Percentiles rank a stretch among this genome's conserved stretches.
These are phyloP conservation scores for Anneissia japonica DNA, from an alignment of 35 echinoderm and acorn worm genomes.

Conservation along the genomic window DNA sequence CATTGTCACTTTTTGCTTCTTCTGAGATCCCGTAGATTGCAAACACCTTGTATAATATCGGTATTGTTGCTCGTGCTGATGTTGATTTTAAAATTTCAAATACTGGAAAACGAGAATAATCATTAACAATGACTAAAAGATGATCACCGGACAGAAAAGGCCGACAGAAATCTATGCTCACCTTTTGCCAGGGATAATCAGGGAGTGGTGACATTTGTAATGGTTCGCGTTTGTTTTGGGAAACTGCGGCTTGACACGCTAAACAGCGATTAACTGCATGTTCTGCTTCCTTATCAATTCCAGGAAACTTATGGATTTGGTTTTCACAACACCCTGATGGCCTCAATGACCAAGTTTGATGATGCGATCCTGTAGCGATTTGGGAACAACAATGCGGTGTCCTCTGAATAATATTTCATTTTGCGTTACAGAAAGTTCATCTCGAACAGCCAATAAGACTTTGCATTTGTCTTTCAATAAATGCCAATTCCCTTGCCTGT, in stretches of 20 bases:
- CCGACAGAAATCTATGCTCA: slow-evolving; percentile 61
- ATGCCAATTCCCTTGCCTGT: neutral
- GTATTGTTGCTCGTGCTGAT: slow-evolving; percentile 6
- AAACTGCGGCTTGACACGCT: neutral
- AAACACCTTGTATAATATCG: neutral
- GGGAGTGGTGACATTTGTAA: slow-evolving; percentile 34
- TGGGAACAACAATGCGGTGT: too few species aligned
- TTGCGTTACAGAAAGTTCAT: slow-evolving; percentile 43
- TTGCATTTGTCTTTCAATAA: neutral
- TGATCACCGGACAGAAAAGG: slow-evolving; percentile 49
- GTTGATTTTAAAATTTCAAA: slow-evolving; percentile 9
- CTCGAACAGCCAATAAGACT: slow-evolving; percentile 18
- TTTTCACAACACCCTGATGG: neutral
- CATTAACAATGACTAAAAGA: neutral
- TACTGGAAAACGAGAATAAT: neutral
- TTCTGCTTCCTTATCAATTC: slow-evolving; percentile 31
- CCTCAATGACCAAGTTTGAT: neutral
- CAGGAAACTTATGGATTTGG: slow-evolving; percentile 14
- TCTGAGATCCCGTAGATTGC: neutral
- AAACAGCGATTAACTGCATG: slow-evolving; percentile 8
- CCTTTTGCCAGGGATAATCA: slow-evolving; percentile 25
- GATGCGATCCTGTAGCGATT: neutral
- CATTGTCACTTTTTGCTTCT: neutral
- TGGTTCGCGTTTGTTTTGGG: neutral
- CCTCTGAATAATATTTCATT: neutral